Evolutionary conservation across 2,888 invertebrate genomes (phyloP).

Genomic region (Oscheius sp.): DNA sequence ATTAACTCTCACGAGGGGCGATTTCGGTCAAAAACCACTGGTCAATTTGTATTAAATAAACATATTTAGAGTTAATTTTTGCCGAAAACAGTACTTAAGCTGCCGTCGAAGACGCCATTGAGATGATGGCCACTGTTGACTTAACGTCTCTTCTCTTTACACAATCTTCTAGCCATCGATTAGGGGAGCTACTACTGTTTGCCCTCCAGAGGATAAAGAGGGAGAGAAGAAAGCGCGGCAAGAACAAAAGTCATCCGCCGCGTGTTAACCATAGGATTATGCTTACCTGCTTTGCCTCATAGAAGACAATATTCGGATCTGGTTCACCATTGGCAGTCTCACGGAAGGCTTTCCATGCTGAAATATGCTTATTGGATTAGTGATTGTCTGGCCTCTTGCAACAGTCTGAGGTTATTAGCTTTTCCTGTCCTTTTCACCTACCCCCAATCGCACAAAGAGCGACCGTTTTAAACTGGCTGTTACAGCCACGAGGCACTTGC

Average conservation of each 20-base stretch:
- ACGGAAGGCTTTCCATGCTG: slow-evolving; percentile 38
- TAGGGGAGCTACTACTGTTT: slow-evolving; percentile 31
- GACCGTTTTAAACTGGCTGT: slow-evolving; percentile 27
- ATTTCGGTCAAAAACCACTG: too few species aligned
- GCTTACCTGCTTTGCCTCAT: slow-evolving; percentile 14
- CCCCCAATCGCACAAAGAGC: slow-evolving; percentile 27
- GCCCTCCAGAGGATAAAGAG: not conserved
- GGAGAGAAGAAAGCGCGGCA: not conserved
- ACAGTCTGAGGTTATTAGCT: slow-evolving; percentile 11
- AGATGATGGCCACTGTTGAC: slow-evolving; percentile 26
- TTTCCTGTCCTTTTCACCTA: slow-evolving; percentile 2
- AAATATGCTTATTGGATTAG: slow-evolving; percentile 13
- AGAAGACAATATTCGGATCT: slow-evolving; percentile 35
- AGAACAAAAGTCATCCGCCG: slow-evolving; percentile 16
- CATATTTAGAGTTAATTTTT: too few species aligned
- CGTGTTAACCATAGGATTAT: not conserved
- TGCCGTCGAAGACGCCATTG: slow-evolving; percentile 18
- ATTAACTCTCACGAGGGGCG: too few species aligned
- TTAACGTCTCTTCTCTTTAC: slow-evolving; percentile 29
- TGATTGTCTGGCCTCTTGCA: not conserved
- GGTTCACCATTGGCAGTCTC: slow-evolving; percentile 34
- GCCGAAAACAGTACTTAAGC: slow-evolving; percentile 11
- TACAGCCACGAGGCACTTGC: slow-evolving; percentile 33
- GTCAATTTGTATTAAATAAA: too few species aligned
- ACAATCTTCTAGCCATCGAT: slow-evolving; percentile 34